Conservation (phyloP, 2,797 vertebrate genomes). For the Alectoris magna region DNA sequence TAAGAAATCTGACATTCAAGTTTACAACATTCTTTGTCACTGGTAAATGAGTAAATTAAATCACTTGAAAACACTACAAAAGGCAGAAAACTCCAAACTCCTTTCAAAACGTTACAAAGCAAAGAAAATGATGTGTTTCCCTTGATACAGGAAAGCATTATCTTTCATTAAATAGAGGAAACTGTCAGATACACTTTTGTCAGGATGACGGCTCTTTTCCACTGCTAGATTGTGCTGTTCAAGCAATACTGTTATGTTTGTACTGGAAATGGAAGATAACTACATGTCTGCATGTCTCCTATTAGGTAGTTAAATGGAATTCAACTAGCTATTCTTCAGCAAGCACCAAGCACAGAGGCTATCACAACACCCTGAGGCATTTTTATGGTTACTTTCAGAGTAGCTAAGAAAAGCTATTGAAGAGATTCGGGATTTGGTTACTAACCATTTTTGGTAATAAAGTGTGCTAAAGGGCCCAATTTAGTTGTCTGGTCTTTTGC, state of each 20-base stretch:
- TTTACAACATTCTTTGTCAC: constrained; percentile 68
- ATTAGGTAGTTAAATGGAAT: not conserved
- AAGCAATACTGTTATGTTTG: not conserved
- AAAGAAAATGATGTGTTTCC: constrained; percentile 62
- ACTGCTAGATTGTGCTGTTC: constrained; percentile 12
- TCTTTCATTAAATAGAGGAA: constrained; percentile 59
- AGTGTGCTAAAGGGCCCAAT: not conserved
- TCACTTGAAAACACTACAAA: constrained; percentile 71
- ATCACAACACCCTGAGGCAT: not conserved
- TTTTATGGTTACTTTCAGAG: not conserved
- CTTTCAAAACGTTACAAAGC: constrained; percentile 71
- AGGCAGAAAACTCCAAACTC: constrained; percentile 74
- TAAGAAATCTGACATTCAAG: constrained; percentile 62
- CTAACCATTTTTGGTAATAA: not conserved
- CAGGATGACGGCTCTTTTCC: constrained; percentile 26
- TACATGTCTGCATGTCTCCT: not conserved
- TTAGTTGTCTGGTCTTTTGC: not conserved
- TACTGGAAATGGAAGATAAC: not conserved
- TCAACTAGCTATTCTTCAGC: not conserved
- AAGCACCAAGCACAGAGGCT: not conserved
- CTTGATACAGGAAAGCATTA: constrained; percentile 75
- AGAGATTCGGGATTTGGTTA: not conserved
- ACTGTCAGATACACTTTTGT: constrained; percentile 62
- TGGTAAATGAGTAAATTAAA: constrained; percentile 75
- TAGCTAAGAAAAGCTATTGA: not conserved